These are phyloP conservation scores for Lynx canadensis DNA, from an alignment of 2,113 vertebrate species.

Conservation along the genomic window DNA sequence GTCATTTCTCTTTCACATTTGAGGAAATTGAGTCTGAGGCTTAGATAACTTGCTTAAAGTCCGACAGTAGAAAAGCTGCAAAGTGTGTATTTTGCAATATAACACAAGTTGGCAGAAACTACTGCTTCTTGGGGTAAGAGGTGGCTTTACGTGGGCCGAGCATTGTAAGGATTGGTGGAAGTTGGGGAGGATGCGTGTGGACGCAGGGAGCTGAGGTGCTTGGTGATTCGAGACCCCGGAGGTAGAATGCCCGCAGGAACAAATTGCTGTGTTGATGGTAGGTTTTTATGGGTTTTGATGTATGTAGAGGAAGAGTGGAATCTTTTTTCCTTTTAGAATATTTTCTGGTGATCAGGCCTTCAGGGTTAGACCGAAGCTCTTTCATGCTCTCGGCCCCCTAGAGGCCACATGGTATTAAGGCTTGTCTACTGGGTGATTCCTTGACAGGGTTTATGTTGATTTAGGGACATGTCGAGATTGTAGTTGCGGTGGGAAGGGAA, in stretches of 20 bases:
- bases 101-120: background rate
- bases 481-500: background rate
- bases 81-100: background rate
- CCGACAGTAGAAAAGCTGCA: background rate
- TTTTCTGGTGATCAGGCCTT: background rate
- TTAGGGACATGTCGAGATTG: background rate
- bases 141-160: background rate
- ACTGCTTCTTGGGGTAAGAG: background rate
- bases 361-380: background rate
- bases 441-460: background rate
- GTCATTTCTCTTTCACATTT: background rate
- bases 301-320: background rate
- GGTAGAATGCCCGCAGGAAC: background rate
- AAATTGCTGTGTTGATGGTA: background rate
- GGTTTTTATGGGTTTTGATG: background rate
- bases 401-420: background rate
- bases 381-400: background rate
- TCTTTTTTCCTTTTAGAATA: background rate
- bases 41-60: background rate
- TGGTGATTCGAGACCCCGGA: background rate
- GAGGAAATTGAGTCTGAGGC: background rate
- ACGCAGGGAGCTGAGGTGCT: accelerated
- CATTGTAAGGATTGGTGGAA: background rate
- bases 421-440: background rate
- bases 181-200: background rate